Percentiles rank a stretch among this genome's conserved stretches.
Conservation (phyloP, 2,113 vertebrate genomes). For the Collichthys lucidus region DNA sequence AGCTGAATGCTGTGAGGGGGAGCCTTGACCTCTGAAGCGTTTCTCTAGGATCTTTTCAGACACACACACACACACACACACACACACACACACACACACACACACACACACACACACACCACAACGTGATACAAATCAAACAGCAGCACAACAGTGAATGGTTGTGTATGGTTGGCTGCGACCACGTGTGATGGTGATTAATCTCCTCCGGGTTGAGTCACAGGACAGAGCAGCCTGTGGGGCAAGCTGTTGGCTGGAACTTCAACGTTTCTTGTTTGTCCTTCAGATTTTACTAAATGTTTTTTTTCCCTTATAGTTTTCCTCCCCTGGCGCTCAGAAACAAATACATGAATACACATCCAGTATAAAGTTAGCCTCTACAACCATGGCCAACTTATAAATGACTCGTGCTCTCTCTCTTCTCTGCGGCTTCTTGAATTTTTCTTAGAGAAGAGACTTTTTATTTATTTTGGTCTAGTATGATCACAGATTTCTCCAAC, state of each 20-base stretch:
- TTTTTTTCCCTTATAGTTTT: not conserved
- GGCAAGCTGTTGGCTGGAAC: conserved; percentile 14
- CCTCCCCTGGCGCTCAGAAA: not conserved
- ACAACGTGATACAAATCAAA: conserved; percentile 24
- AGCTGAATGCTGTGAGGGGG: conserved; percentile 2
- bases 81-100: too few species aligned
- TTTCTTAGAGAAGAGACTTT: not conserved
- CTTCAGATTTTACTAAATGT: not conserved
- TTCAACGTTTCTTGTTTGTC: not conserved
- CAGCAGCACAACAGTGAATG: not conserved
- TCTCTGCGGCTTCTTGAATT: not conserved
- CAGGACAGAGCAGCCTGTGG: conserved; percentile 18
- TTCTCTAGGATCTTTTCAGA: conserved; percentile 25
- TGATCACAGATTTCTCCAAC: conserved; percentile 24
- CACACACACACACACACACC: too few species aligned
- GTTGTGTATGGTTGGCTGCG: not conserved
- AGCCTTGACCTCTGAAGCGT: conserved; percentile 20
- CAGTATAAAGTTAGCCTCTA: not conserved
- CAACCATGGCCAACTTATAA: not conserved
- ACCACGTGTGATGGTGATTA: conserved; percentile 33
- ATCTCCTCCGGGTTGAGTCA: conserved; percentile 11
- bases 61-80: not conserved
- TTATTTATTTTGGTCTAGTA: conserved; percentile 27
- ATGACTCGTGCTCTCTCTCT: not conserved
- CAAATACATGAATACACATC: not conserved